Conservation (phyloP, 2,113 vertebrate species). For the Lagopus muta region DNA sequence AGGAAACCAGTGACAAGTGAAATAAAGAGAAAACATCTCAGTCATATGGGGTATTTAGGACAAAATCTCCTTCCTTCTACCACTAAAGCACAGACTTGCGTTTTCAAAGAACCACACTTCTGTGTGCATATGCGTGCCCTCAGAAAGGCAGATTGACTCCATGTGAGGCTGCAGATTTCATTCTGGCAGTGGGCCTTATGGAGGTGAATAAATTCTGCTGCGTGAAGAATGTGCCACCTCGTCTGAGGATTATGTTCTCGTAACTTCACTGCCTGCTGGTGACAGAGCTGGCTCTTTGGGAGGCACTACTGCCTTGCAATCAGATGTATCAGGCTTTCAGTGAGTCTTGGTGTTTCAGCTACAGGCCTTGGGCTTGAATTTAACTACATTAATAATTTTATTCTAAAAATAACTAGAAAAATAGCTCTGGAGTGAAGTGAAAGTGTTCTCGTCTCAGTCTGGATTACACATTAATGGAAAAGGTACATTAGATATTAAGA, state of each 20-base stretch:
- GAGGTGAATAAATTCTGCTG: not conserved
- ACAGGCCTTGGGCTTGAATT: not conserved
- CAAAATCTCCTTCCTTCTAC: not conserved
- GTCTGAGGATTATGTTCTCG: not conserved
- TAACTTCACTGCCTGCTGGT: not conserved
- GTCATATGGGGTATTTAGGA: not conserved
- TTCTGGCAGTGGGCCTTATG: not conserved
- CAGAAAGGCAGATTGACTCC: constrained; percentile 28
- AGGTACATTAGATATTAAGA: not conserved
- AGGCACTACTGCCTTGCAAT: not conserved
- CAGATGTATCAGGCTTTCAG: not conserved
- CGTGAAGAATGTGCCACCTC: not conserved
- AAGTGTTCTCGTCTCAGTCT: not conserved
- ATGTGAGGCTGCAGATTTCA: not conserved
- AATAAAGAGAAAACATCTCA: not conserved
- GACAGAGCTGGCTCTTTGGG: not conserved
- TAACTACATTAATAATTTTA: not conserved
- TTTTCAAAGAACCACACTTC: not conserved
- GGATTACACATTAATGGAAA: not conserved
- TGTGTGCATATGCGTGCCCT: not conserved
- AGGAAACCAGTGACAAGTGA: not conserved
- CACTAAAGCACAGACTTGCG: not conserved
- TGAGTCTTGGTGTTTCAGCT: not conserved
- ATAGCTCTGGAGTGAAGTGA: not conserved
- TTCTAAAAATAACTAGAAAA: constrained; percentile 25